A percentile compares a stretch with the other conserved stretches of the same genome.
Conservation (phyloP, 2,113 vertebrate genomes). For the Crocuta crocuta region DNA sequence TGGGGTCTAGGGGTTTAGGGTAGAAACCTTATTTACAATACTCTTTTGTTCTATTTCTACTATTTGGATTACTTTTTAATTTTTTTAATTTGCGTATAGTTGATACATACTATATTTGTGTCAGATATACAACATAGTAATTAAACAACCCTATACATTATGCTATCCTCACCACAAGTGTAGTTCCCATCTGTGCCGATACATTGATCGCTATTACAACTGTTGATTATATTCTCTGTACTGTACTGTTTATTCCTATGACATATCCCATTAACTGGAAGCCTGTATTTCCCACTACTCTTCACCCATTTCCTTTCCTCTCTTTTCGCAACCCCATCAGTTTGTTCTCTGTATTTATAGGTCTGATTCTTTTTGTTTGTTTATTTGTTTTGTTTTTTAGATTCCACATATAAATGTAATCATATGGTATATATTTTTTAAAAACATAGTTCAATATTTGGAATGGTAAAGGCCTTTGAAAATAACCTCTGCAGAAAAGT, state of each 20-base stretch:
- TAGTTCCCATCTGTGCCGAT: background rate
- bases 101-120: background rate
- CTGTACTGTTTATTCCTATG: background rate
- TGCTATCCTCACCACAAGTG: background rate
- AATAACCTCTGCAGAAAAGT: background rate
- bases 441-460: background rate
- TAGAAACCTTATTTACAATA: background rate
- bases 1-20: background rate
- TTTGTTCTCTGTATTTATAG: background rate
- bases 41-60: background rate
- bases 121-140: background rate
- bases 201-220: background rate
- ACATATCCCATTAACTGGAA: background rate
- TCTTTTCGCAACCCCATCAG: background rate
- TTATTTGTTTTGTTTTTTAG: background rate
- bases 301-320: background rate
- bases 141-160: background rate
- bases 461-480: background rate
- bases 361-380: background rate
- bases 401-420: background rate
- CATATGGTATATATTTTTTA: background rate
- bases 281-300: background rate
- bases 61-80: background rate
- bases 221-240: background rate
- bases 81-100: background rate